Conservation (phyloP, 2,113 vertebrate species). For the Notarius lentiginosus region DNA sequence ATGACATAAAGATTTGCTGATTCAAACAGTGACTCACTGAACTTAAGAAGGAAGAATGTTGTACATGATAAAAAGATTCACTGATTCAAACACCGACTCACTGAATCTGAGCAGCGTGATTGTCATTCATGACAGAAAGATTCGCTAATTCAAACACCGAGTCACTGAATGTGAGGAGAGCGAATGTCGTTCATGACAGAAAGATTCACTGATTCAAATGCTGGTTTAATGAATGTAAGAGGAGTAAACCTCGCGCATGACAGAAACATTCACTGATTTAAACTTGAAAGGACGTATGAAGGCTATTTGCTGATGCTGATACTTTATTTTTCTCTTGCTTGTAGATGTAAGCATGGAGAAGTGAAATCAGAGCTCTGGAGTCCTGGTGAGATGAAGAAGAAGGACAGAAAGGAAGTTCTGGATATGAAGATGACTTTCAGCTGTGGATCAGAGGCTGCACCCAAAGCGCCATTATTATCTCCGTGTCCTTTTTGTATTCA, state of each 20-base stretch:
- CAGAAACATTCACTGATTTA: background rate
- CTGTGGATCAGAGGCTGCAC: slow-evolving; percentile 22
- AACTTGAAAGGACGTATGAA: background rate
- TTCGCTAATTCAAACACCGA: background rate
- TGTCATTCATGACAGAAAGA: background rate
- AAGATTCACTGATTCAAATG: background rate
- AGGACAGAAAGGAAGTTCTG: slow-evolving; percentile 49
- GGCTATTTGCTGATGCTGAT: background rate
- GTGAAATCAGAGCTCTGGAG: background rate
- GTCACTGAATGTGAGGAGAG: background rate
- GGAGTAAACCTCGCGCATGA: background rate
- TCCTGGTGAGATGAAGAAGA: slow-evolving; percentile 40
- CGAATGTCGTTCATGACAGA: background rate
- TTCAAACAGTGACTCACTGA: too few species aligned
- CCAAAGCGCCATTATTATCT: background rate
- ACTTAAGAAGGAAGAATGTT: too few species aligned
- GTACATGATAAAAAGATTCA: too few species aligned
- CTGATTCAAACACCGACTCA: too few species aligned
- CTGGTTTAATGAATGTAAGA: background rate
- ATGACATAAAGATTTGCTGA: too few species aligned
- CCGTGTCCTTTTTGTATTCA: background rate
- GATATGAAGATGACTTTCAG: slow-evolving; percentile 38
- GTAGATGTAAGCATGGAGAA: background rate
- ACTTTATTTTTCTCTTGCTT: background rate
- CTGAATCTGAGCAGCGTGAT: too few species aligned